Evolutionary conservation across 53 echinoderm and acorn worm species (phyloP).

Genomic region (Apostichopus leukothele): DNA sequence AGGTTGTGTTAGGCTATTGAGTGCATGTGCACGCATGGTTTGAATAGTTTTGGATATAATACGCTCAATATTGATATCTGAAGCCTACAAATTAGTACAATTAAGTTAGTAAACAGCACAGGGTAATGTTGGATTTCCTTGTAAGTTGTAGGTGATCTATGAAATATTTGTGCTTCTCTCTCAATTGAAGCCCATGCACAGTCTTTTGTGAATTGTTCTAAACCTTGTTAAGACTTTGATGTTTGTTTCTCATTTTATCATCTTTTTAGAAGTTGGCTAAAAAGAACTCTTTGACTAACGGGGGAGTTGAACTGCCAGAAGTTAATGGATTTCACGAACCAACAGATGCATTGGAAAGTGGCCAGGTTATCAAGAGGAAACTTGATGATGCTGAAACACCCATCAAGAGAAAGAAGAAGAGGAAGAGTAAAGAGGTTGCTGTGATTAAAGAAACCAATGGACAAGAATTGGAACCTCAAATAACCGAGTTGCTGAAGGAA

Average conservation of each 20-base stretch:
- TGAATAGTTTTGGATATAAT: too few species aligned
- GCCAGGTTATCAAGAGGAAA: conserved; percentile 26
- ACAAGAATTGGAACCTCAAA: not conserved
- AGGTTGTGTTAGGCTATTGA: too few species aligned
- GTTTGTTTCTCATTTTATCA: not conserved
- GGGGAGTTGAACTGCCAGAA: conserved; percentile 31
- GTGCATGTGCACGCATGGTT: too few species aligned
- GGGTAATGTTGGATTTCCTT: too few species aligned
- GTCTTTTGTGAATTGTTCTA: too few species aligned
- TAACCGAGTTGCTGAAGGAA: not conserved
- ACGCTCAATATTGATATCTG: too few species aligned
- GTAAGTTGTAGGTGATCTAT: too few species aligned
- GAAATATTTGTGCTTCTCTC: too few species aligned
- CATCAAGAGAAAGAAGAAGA: conserved; percentile 22
- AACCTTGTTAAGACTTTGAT: too few species aligned
- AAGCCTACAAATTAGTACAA: too few species aligned
- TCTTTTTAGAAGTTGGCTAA: not conserved
- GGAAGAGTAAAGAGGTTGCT: not conserved
- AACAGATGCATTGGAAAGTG: not conserved
- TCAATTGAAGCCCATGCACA: too few species aligned
- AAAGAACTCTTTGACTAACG: not conserved
- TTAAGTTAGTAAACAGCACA: too few species aligned
- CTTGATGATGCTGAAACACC: conserved; percentile 28
- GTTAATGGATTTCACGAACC: conserved; percentile 41
- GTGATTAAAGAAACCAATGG: not conserved